Evolutionary conservation across 2,888 invertebrate genomes (phyloP), one percentile per base, ranked within the genome.

Genomic region (Automeris io): DNA sequence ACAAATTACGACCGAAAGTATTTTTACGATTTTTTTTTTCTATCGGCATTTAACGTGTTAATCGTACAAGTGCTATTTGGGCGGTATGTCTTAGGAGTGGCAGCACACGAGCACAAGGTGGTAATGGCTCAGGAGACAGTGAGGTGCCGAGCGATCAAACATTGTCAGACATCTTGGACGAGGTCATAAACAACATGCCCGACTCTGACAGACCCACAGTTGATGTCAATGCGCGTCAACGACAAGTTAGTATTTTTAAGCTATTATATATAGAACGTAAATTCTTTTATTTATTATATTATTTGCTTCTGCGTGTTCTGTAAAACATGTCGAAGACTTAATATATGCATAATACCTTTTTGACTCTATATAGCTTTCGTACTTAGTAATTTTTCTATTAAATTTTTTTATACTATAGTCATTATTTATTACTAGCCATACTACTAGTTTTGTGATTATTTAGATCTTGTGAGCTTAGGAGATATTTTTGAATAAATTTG

Each of bases 151-250:
- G 88, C 39, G 94, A 95, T 77, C 90, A 91, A 35, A 88, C 93
- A 44, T 86, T 97, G 36, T 95, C 95, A 2, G 93, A 94, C 59
- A 91, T 97, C 53, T 78, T 97, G 51, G 95, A 97, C 80, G 92
- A 93, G 71, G 93, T 95, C 43, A 93, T 95, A 64, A 95, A 95
- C 48, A 91, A 92, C 62, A 92, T 92, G 70, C 91, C 93, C 42
- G 93, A 93, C 52, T 85, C 88, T 29, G 87, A 88, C 41, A 68
- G 78, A 8, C 57, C 69, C 11, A 53, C 64, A 21, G 63, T 70
- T 7, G 79, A 77, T 35, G 68, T 66, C 42, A 70, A 54, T 44
- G 63, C 61, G 35, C 70, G 59, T 11, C 58, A 57, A 24, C 52
- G 58, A 41, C 57, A 54, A 48, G 62, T 60, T 46, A 33, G 31